Percentiles rank a stretch among this genome's conserved stretches.
These are phyloP conservation scores for Ophion slaviceki DNA, from an alignment of 2,888 invertebrate species.

Conservation along the genomic window DNA sequence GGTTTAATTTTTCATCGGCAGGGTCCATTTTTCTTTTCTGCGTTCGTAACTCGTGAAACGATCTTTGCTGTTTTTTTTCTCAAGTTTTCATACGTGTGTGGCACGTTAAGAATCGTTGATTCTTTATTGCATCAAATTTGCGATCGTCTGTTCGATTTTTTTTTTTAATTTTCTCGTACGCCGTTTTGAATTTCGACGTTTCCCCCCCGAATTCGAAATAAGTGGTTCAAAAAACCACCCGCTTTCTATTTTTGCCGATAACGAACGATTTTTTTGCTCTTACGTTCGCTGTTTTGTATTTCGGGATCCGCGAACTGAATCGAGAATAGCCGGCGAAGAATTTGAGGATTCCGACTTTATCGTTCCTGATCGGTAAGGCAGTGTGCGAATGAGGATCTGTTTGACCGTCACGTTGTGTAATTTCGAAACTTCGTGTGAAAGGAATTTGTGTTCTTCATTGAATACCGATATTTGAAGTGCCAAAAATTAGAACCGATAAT, in stretches of 20 bases:
- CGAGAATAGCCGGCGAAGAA: not conserved
- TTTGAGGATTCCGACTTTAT: not conserved
- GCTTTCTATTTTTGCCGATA: not conserved
- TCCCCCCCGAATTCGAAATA: not conserved
- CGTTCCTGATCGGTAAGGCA: not conserved
- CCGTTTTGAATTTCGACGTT: not conserved
- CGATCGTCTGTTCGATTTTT: not conserved
- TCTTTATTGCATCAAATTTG: too few relatives aligned
- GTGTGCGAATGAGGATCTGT: not conserved
- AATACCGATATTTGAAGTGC: not conserved
- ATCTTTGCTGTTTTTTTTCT: not conserved
- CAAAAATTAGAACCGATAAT: not conserved
- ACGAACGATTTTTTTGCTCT: not conserved
- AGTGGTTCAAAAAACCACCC: not conserved
- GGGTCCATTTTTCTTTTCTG: slow-evolving; percentile 74
- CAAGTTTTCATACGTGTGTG: not conserved
- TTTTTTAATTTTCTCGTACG: not conserved
- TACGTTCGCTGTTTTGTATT: not conserved
- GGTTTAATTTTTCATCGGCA: slow-evolving; percentile 65
- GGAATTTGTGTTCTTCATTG: not conserved
- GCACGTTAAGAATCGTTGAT: too few relatives aligned
- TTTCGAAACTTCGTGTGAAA: too few relatives aligned
- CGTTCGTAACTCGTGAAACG: not conserved
- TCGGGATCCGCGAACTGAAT: not conserved
- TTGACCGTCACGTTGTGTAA: too few relatives aligned